Base-by-base conservation (phyloP, 2,113 vertebrate species). In the Theropithecus gelada region DNA sequence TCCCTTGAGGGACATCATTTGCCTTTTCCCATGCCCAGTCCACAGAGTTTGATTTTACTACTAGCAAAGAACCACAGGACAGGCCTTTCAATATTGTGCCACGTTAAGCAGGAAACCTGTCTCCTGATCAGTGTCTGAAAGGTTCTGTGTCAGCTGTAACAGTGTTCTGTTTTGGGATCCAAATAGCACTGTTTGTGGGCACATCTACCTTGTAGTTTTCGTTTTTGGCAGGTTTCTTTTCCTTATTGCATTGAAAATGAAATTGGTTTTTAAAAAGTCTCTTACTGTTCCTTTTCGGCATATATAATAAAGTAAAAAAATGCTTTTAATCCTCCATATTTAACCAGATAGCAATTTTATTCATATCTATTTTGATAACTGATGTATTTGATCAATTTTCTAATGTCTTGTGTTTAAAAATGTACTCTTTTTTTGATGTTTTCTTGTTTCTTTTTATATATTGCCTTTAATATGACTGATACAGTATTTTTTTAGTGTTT, bases 21-120 rank as follows among this genome's bases (percentile, higher is more conserved):
- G 66, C 40, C 32, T 89, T 97, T 93, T 96, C 79, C 95, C 87
- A 96, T 84, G 90, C 72, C 66, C 43, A 64, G 45, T 17, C 20
- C 78, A 89, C 38, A 81, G 87, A 95, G 38, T 92, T 87, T 8
- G 13, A 94, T 97, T 95, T 97, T 22, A 50, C 92, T 82, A 66
- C 64, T 57, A 85, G 89, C 78, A 89, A 84, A 78, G 59, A 89
- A 89, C 64, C 82, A n/a, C 11, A 3, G 55, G n/a, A 50, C 20
- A 50, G 35, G 5, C 52, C 79, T 97, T 91, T 76, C 50, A 76
- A 48, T 86, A 86, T 5, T 11, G n/a, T 92, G 83, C 25, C n/a
- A 70, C 59, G 50, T 25, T 61, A 92, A 91, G 50, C 45, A 88
- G 64, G 55, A 89, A 86, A 32, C 8, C 12, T 73, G 16, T 79